Evolutionary conservation across 2,797 vertebrate genomes (phyloP), one percentile per base, ranked within the genome.

Genomic region (Takifugu rubripes): DNA sequence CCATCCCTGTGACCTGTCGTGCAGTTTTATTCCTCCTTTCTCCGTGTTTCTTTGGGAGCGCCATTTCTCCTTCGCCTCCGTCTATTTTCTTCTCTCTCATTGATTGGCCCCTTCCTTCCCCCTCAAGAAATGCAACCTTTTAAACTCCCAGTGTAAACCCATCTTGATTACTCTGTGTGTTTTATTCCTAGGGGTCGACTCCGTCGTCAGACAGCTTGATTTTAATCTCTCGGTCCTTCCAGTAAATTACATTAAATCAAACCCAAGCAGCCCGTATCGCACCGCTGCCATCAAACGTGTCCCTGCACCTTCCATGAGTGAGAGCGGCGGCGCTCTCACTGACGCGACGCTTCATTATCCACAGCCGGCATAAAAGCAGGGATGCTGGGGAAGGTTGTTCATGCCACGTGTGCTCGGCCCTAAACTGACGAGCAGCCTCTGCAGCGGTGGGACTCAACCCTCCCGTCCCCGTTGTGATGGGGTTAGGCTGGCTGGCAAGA

Each of bases 381-480:
- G 8, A 9, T 66, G 77, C 81, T 74, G 21, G 49, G 69, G 61
- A 51, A 24, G 45, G 17, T 17, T 66, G 72, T 70, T 78, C 21
- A 21, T 21, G 21, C 82, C 78, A 79, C 78, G 76, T 84, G 82
- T 75, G 74, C 24, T 10, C 74, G 53, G 57, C 69, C 59, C 83
- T 72, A 77, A 78, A 84, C 72, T 82, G 85, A 88, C 86, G 80
- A 72, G 81, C 53, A 49, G 59, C 69, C 64, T 75, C 64, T 67
- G 75, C 66, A 52, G 77, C 69, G 75, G 63, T 62, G 56, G 71
- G 84, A 77, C 72, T 85, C 79, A 84, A 83, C 63, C 72, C 59
- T 68, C 26, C 7, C 44, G 55, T 50, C 63, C 29, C 14, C 55
- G 40, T 62, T 48, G 43, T 64, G 68, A 54, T 33, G 21, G 68